Evolutionary conservation across 2,888 invertebrate species (phyloP).

Genomic region (Priocnemis perturbator): DNA sequence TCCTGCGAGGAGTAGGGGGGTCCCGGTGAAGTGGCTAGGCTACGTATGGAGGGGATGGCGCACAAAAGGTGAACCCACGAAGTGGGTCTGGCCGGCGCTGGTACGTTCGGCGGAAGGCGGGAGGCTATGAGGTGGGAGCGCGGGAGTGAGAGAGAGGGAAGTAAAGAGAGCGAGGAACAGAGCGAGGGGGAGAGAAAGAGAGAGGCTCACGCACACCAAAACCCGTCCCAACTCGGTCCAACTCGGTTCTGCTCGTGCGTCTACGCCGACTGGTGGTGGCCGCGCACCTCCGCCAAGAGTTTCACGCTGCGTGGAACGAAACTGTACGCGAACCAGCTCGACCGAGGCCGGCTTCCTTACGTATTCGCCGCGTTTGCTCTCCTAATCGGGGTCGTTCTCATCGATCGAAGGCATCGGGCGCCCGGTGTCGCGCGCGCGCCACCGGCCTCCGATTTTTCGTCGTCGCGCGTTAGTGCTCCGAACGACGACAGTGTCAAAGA

Average conservation of each 20-base stretch:
- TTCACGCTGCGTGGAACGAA: constrained; percentile 72
- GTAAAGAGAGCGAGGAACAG: constrained; percentile 21
- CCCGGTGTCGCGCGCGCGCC: constrained; percentile 1
- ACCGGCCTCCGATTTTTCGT: background rate
- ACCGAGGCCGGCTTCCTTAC: constrained; percentile 67
- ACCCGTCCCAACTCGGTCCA: constrained; percentile 40
- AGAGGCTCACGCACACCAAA: constrained; percentile 22
- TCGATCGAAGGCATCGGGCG: constrained; percentile 1
- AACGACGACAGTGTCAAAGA: constrained; percentile 24
- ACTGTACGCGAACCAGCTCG: constrained; percentile 71
- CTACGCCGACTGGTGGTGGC: constrained; percentile 63
- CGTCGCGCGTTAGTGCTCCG: too few species aligned
- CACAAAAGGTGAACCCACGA: constrained; percentile 55
- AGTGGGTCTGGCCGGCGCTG: constrained; percentile 45
- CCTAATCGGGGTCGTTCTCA: background rate
- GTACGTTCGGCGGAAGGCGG: constrained; percentile 55
- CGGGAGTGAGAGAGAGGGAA: constrained; percentile 38
- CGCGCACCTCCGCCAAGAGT: constrained; percentile 70
- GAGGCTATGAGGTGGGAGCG: constrained; percentile 48
- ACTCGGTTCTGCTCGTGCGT: constrained; percentile 59
- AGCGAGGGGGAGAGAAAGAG: constrained; percentile 10
- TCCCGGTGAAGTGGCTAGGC: too few species aligned
- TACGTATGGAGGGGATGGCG: constrained; percentile 26
- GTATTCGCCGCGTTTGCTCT: constrained; percentile 35
- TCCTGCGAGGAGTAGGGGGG: too few species aligned